These are phyloP conservation scores for Oeneis ivallda DNA, from an alignment of 2,888 invertebrate genomes.

Conservation along the genomic window DNA sequence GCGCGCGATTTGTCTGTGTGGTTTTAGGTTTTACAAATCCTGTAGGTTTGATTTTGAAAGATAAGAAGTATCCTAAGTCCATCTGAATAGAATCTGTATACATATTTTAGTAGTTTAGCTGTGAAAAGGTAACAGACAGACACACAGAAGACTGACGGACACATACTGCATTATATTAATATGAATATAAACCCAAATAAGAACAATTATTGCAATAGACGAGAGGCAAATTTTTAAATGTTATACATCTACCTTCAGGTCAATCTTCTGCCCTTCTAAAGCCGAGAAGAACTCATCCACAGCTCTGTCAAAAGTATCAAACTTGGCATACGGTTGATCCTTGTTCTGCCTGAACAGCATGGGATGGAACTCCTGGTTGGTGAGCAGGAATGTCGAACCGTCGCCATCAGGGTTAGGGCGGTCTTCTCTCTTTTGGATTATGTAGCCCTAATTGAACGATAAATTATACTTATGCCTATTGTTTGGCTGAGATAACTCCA, in stretches of 20 bases:
- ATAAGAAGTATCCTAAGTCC: too few relatives aligned
- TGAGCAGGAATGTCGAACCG: conserved; percentile 82
- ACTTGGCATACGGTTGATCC: conserved; percentile 82
- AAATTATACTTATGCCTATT: too few relatives aligned
- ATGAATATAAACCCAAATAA: too few relatives aligned
- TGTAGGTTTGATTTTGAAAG: neutral
- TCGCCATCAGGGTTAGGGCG: conserved; percentile 79
- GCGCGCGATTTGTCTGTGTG: too few relatives aligned
- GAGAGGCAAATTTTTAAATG: neutral
- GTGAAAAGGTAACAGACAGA: too few relatives aligned
- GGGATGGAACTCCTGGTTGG: conserved; percentile 98
- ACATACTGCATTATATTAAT: too few relatives aligned
- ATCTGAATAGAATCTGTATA: too few relatives aligned
- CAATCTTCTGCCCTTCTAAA: conserved; percentile 96
- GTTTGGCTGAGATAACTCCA: too few relatives aligned
- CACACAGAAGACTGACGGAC: too few relatives aligned
- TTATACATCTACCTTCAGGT: conserved; percentile 84
- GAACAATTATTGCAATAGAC: too few relatives aligned
- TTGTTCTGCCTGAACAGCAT: conserved; percentile 88
- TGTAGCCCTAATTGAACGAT: conserved; percentile 84
- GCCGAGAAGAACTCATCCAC: conserved; percentile 98
- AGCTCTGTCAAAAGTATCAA: conserved; percentile 90
- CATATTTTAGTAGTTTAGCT: too few relatives aligned
- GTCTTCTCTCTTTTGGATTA: conserved; percentile 92
- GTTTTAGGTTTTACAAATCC: neutral